Evolutionary conservation across 2,888 invertebrate species (phyloP).

Genomic region (Anthophora plumipes): DNA sequence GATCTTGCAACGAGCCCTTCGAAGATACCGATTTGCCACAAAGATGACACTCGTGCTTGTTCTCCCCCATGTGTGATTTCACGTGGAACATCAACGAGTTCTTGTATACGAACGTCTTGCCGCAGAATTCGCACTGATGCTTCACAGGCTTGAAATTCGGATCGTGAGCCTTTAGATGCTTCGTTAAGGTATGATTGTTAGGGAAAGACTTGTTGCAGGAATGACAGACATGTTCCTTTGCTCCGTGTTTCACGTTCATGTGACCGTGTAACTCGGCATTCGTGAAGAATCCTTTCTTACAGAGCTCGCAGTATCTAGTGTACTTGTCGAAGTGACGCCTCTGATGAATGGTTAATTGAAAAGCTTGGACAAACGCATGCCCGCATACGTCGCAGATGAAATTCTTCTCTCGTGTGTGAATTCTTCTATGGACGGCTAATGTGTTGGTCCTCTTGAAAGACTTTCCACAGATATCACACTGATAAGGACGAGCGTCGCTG

Average conservation of each 20-base stretch:
- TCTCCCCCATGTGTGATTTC: slow-evolving; percentile 81
- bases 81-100: slow-evolving; percentile 82
- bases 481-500: slow-evolving; percentile 78
- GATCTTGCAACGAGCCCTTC: slow-evolving; percentile 83
- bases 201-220: slow-evolving; percentile 77
- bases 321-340: slow-evolving; percentile 78
- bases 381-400: slow-evolving; percentile 81
- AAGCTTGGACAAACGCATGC: slow-evolving; percentile 79
- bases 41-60: slow-evolving; percentile 82
- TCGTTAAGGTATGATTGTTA: slow-evolving; percentile 77
- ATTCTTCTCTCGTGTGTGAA: slow-evolving; percentile 79
- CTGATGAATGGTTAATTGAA: slow-evolving; percentile 78
- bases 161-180: slow-evolving; percentile 78
- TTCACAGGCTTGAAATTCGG: slow-evolving; percentile 79
- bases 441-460: slow-evolving; percentile 80
- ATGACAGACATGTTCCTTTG: slow-evolving; percentile 80
- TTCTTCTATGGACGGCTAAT: slow-evolving; percentile 78
- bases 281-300: slow-evolving; percentile 81
- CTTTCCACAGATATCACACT: slow-evolving; percentile 79
- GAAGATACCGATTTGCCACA: slow-evolving; percentile 84
- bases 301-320: slow-evolving; percentile 75
- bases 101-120: slow-evolving; percentile 82
- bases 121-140: slow-evolving; percentile 82
- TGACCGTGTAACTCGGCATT: slow-evolving; percentile 80
- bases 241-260: slow-evolving; percentile 81